Evolutionary conservation across 2,888 invertebrate species (phyloP).

Genomic region (Ochlodes sylvanus): DNA sequence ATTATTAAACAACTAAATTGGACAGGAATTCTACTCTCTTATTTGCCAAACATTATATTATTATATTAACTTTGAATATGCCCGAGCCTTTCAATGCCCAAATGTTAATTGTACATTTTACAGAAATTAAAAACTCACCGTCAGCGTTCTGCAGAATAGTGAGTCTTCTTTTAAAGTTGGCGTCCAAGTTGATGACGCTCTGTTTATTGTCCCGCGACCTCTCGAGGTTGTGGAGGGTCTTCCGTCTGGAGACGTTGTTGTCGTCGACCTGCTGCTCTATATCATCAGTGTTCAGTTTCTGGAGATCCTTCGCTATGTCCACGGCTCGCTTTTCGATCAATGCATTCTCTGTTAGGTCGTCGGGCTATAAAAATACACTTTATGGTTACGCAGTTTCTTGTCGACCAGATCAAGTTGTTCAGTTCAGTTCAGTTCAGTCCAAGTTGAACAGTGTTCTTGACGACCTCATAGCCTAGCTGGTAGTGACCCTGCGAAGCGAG

Average conservation of each 20-base stretch:
- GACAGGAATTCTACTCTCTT: too few species aligned
- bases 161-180: conserved; percentile 96
- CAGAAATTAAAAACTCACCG: background rate
- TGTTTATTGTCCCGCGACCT: conserved; percentile 92
- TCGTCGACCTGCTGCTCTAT: conserved; percentile 91
- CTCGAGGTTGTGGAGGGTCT: conserved; percentile 95
- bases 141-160: conserved; percentile 88
- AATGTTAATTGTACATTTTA: too few species aligned
- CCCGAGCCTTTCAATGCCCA: too few species aligned
- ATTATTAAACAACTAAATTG: too few species aligned
- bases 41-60: too few species aligned
- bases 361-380: conserved; percentile 80
- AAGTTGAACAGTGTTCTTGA: too few species aligned
- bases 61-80: too few species aligned
- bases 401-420: too few species aligned
- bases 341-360: conserved; percentile 93
- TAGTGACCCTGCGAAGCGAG: too few species aligned
- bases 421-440: too few species aligned
- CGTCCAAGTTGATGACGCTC: conserved; percentile 95
- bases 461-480: too few species aligned
- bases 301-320: conserved; percentile 94
- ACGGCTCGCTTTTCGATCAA: conserved; percentile 95
- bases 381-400: background rate
- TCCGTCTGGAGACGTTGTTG: conserved; percentile 90
- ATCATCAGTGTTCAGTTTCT: conserved; percentile 92